A percentile compares a stretch with the other conserved stretches of the same genome.
Evolutionary conservation across 2,888 invertebrate species (phyloP).

Genomic region (Drosophila eohydei): DNA sequence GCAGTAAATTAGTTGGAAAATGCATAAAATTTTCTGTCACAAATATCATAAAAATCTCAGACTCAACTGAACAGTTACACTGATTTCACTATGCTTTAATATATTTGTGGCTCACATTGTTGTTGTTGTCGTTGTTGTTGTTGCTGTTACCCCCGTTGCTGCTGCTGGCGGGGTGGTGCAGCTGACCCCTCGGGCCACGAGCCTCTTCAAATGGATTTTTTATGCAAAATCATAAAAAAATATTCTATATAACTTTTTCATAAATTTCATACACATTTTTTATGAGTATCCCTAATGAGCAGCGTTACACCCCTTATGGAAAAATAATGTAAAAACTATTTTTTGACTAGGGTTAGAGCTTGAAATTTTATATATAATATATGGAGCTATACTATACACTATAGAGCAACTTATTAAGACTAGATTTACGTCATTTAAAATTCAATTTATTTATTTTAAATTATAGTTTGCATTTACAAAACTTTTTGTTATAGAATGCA

Average conservation of each 20-base stretch:
- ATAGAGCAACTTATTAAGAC: too few relatives aligned
- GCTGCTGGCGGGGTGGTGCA: constrained; percentile 10
- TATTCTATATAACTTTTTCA: constrained; percentile 27
- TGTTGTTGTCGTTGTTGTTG: constrained; percentile 4
- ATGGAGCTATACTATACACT: neutral
- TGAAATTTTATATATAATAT: neutral
- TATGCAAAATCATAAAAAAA: constrained; percentile 58
- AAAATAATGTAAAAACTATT: constrained; percentile 6
- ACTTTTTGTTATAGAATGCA: too few relatives aligned
- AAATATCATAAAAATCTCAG: constrained; percentile 60
- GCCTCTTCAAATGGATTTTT: constrained; percentile 55
- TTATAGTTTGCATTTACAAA: too few relatives aligned
- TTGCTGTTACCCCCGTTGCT: constrained; percentile 16
- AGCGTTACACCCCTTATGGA: constrained; percentile 52
- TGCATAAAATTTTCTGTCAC: constrained; percentile 67
- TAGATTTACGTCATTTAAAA: neutral
- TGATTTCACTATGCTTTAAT: constrained; percentile 34
- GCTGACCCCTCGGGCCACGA: constrained; percentile 31
- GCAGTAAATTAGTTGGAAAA: constrained; percentile 57
- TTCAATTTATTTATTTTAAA: too few relatives aligned
- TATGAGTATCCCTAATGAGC: constrained; percentile 61
- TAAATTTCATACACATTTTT: constrained; percentile 42
- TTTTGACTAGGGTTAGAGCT: neutral
- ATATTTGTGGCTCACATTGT: constrained; percentile 15
- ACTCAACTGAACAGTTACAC: constrained; percentile 16